A percentile compares a stretch with the other conserved stretches of the same genome.
phyloP scores from a whole-genome alignment of 2,113 vertebrate species.

The Greenwoodochromis staneri region DNA sequence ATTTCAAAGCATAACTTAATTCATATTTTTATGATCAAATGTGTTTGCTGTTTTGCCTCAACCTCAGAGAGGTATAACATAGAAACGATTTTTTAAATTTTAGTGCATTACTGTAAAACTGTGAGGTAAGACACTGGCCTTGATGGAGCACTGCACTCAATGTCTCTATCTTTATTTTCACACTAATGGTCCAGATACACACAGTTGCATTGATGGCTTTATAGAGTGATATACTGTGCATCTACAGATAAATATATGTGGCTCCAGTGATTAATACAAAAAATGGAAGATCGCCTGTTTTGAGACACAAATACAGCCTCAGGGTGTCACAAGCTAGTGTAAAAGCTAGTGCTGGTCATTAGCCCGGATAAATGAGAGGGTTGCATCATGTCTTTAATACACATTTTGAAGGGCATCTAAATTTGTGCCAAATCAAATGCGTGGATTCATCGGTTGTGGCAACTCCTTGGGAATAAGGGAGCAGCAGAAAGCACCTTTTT shows the following conservation, averaged over 20 bases:
- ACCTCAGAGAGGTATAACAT: not conserved
- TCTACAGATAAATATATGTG: not conserved
- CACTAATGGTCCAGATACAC: not conserved
- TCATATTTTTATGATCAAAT: not conserved
- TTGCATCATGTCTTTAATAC: not conserved
- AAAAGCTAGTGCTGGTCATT: not conserved
- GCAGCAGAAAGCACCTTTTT: not conserved
- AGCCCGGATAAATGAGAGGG: not conserved
- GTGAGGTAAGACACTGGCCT: not conserved
- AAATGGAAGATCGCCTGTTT: not conserved
- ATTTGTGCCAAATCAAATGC: not conserved
- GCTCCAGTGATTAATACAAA: not conserved
- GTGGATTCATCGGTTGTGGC: not conserved
- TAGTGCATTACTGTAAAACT: not conserved
- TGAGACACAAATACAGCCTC: not conserved
- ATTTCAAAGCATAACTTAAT: not conserved
- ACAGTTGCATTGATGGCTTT: not conserved
- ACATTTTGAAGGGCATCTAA: not conserved
- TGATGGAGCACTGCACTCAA: not conserved
- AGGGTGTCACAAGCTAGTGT: not conserved
- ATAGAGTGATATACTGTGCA: not conserved
- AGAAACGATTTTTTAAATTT: not conserved
- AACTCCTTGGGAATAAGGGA: not conserved
- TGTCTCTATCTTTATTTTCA: not conserved
- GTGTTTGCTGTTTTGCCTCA: not conserved